These are phyloP conservation scores for Heliocidaris tuberculata DNA, from an alignment of 35 echinoderm and acorn worm species.

Conservation along the genomic window DNA sequence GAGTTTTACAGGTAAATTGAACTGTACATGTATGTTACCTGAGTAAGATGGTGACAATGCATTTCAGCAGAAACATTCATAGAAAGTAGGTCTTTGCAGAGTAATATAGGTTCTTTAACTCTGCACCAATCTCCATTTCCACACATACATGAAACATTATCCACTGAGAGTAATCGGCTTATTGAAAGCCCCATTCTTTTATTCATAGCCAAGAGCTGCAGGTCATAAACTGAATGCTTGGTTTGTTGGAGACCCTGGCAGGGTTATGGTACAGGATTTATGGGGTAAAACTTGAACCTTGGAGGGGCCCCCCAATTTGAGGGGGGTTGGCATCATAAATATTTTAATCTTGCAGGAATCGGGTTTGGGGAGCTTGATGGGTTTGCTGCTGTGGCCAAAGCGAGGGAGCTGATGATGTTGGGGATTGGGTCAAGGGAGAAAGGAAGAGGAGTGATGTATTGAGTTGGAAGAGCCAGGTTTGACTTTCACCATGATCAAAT, in stretches of 20 bases:
- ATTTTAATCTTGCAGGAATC: constrained; percentile 3
- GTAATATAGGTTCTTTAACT: background rate
- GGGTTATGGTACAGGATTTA: background rate
- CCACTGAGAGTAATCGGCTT: background rate
- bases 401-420: background rate
- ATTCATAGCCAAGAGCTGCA: background rate
- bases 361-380: background rate
- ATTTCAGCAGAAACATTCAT: background rate
- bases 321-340: background rate
- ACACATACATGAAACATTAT: constrained; percentile 13
- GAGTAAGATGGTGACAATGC: background rate
- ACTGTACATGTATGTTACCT: background rate
- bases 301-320: background rate
- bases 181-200: background rate
- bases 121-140: background rate
- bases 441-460: constrained; percentile 3
- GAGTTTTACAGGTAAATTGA: background rate
- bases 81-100: constrained; percentile 17
- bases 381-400: background rate
- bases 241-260: background rate
- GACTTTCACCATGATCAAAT: background rate
- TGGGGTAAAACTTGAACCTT: background rate
- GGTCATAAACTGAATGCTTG: constrained; percentile 2
- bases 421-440: background rate
- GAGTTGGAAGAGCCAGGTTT: background rate